These are phyloP conservation scores for Drosophila busckii DNA, from an alignment of 1,140 invertebrate species.

Conservation along the genomic window DNA sequence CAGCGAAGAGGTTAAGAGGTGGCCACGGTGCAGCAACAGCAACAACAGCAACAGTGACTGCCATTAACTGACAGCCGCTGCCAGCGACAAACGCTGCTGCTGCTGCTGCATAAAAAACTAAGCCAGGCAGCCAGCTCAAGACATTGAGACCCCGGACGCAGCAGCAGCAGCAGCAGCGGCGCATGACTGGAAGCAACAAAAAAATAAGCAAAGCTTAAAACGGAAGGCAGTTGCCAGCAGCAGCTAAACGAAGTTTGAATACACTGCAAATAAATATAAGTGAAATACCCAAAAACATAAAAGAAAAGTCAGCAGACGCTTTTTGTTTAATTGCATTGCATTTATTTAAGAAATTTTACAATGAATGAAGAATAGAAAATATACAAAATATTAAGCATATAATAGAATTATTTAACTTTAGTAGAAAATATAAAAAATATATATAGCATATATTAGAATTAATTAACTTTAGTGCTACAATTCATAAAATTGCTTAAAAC, in stretches of 20 bases:
- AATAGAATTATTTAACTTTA: too few relatives aligned
- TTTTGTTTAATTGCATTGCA: too few relatives aligned
- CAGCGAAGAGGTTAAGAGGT: constrained; percentile 72
- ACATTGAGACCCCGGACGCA: constrained; percentile 31
- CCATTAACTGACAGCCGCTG: constrained; percentile 62
- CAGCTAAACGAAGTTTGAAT: not conserved
- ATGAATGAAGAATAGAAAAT: too few relatives aligned
- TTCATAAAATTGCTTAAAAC: too few relatives aligned
- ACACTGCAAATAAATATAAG: too few relatives aligned
- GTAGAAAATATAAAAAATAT: too few relatives aligned
- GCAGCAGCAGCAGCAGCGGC: constrained; percentile 22
- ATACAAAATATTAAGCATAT: too few relatives aligned
- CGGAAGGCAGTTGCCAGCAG: too few relatives aligned
- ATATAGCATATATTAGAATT: too few relatives aligned
- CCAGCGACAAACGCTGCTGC: constrained; percentile 25
- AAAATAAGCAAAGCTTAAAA: not conserved
- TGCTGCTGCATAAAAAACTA: constrained; percentile 26
- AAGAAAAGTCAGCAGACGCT: constrained; percentile 7
- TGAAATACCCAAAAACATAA: constrained; percentile 7
- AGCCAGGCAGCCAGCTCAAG: constrained; percentile 30
- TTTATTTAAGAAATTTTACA: too few relatives aligned
- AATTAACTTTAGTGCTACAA: too few relatives aligned
- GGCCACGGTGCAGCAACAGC: constrained; percentile 66
- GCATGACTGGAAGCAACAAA: constrained; percentile 64
- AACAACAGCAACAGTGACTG: too few relatives aligned